Base-by-base conservation (phyloP, 2,797 vertebrate species). In the Girardinus metallicus region DNA sequence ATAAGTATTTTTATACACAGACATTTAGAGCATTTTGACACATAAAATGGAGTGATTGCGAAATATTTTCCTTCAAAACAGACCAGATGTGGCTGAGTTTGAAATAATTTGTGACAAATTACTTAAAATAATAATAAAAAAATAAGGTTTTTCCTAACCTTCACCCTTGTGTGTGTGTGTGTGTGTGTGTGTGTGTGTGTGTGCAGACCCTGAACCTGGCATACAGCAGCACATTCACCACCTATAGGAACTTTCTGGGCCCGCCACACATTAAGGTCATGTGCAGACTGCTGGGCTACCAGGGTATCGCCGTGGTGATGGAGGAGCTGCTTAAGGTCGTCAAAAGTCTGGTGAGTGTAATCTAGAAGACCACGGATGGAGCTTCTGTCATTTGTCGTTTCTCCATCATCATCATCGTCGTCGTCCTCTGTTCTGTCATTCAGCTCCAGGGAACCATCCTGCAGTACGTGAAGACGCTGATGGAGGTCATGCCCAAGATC, bases 401-500 rank as follows among this genome's bases (percentile, higher is more conserved):
- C 49, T 51, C 49, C 21, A 51, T 51, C 49, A 51, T 51, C 47
- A 18, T 46, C 18, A 9, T 26, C 7, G 7, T 53, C 23, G 51
- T 26, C 46, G 18, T 64, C 1, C 83, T 15, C 12, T 73, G 64
- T 74, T 53, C 6, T 12, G 5, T 11, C 51, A 4, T 53, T 2
- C 85, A 99, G 99, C 96, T 99, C 51, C 99, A 99, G 88, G 99
- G 99, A 36, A 99, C 99, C 84, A 98, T 99, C 77, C 96, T 99
- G 87, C 99, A 99, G 95, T 99, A 99, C 0, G 98, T 99, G 92
- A 99, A 98, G 90, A 99, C 98, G 5, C 95, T 99, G 87, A 99
- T 99, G 82, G 99, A 99, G 89, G 99, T 99, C 81, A 99, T 99
- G 99, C 99, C 99, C 75, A 99, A 99, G 94, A 99, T 99, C 81